Percentiles rank a stretch among this genome's conserved stretches.
These are phyloP conservation scores for Alitta virens DNA, from an alignment of 2,888 invertebrate genomes.

Conservation along the genomic window DNA sequence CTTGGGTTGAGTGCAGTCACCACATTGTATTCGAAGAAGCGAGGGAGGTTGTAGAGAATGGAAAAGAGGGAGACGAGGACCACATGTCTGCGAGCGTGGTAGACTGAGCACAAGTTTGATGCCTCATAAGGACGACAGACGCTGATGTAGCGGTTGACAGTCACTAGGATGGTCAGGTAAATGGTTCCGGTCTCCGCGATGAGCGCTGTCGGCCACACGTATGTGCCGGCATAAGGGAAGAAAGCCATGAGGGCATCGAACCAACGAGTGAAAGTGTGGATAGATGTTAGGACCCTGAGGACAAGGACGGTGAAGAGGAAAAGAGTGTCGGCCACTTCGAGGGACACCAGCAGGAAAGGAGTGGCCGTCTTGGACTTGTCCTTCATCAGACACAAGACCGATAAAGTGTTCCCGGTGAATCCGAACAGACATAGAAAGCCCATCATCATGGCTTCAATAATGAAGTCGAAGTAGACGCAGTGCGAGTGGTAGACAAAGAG, in stretches of 20 bases:
- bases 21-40: constrained; percentile 32
- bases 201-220: constrained; percentile 28
- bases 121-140: constrained; percentile 31
- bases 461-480: constrained; percentile 29
- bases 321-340: constrained; percentile 31
- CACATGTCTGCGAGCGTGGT: constrained; percentile 27
- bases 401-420: constrained; percentile 31
- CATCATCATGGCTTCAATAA: constrained; percentile 32
- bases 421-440: constrained; percentile 30
- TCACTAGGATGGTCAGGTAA: constrained; percentile 32
- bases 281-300: constrained; percentile 28
- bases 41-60: constrained; percentile 28
- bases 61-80: constrained; percentile 25
- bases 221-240: constrained; percentile 27
- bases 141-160: constrained; percentile 28
- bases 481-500: not conserved
- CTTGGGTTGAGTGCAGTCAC: not conserved
- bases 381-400: constrained; percentile 28
- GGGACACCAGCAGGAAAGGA: constrained; percentile 28
- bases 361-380: constrained; percentile 34
- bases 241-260: not conserved
- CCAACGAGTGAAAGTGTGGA: constrained; percentile 18
- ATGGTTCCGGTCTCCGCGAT: constrained; percentile 28
- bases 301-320: constrained; percentile 30
- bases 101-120: constrained; percentile 27